Base-by-base conservation (phyloP, 1,140 invertebrate genomes). In the Procambarus virginalis region DNA sequence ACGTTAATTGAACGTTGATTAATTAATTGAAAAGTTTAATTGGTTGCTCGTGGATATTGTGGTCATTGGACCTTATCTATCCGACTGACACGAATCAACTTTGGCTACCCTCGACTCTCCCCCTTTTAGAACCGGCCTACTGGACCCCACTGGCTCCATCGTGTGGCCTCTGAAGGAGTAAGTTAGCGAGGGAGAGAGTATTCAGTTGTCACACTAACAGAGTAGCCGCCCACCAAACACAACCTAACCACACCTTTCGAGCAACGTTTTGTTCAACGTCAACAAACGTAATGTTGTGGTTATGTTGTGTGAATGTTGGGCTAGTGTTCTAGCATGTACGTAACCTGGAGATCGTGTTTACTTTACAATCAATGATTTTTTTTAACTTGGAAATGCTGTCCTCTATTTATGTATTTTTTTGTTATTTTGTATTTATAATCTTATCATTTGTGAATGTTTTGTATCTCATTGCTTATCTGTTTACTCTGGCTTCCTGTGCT, bases 91-190 rank as follows among this genome's bases (percentile, higher is more conserved):
- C 17, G 22, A 34, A 34, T 73, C 68, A 73, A 73, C 68, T 4
- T 34, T 73, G 12, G 6, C 6, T 73, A 34, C 68, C 68, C 5
- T 73, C 68, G 22, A 34, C 68, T 73, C 22, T 68, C n/a, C n/a
- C 14, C 60, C 60, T n/a, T 73, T 4, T 73, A 73, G 68, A 73
- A n/a, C 22, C 68, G 68, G 68, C 5, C 68, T 22, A 3, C 68
- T 73, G 68, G 68, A 73, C 10, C 68, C 68, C n/a, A 73, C 68
- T 73, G 68, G 68, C 68, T 73, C 68, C 68, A 73, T 22, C 68
- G 68, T 73, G 20, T 73, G 5, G n/a, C 68, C 68, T 5, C 68
- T 73, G 10, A 34, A 73, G 68, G 68, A 73, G 68, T 73, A 73
- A 73, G 68, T 73, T 22, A 3, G 0, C n/a, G 2, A 22, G 22